Evolutionary conservation across 2,113 vertebrate genomes (phyloP), one percentile per base, ranked within the genome.

Genomic region (Microcebus jonahi): DNA sequence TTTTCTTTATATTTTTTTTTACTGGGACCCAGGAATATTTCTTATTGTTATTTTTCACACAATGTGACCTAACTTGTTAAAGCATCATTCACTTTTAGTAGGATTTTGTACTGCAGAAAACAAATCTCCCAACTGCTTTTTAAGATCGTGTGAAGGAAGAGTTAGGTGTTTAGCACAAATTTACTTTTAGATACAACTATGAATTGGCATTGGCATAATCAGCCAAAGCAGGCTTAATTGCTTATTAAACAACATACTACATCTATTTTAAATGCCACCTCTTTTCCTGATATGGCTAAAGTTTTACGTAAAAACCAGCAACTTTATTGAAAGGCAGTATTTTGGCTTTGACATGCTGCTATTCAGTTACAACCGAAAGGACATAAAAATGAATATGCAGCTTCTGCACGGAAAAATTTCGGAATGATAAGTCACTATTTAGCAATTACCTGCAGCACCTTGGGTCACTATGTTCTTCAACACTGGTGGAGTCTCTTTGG

Each of bases 361-460:
- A 53, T 55, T 63, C 5, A 29, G 7, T 23, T 31, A 36, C 5
- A 42, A 36, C 53, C 6, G 55, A 34, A 83, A 65, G 9, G 29
- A 15, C 15, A 65, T 68, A 67, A 23, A 70, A 53, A 57, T 67
- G 14, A 55, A 82, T 25, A 18, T 81, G 27, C 7, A 73, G 12
- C 7, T 31, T 50, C 23, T 68, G 6, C 2, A 59, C 11, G 45
- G 11, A 14, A 45, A 59, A 34, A 1, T n/a, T 68, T n/a, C 23
- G 39, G 2, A 92, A 50, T n/a, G 5, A 50, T 18, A 21, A 50
- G 53, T 55, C 53, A 55, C 53, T 55, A 5, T 45, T 53, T 53
- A 70, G 3, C 23, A 55, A 8, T 13, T 36, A 14, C 3, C 0
- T 34, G 8, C 0, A 80, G 15, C 2, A 50, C 25, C 14, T 70